Base-by-base conservation (phyloP, 2,797 vertebrate species). In the Muscicapa comitata region DNA sequence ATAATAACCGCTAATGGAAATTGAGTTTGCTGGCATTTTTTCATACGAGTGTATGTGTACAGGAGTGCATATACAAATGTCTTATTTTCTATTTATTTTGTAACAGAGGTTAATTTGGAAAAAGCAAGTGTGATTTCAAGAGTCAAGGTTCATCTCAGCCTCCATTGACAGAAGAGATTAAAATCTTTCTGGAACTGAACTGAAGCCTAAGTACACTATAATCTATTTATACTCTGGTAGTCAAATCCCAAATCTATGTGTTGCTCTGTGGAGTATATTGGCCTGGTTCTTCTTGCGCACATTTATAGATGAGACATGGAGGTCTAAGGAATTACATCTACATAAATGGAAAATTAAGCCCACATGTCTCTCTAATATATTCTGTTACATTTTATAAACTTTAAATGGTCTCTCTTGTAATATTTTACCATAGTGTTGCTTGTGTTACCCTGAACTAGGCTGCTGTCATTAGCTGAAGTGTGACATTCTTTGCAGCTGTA, bases 351-450 rank as follows among this genome's bases (percentile, higher is more conserved):
- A 93, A 94, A 96, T 92, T 67, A 95, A 93, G 87, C 58, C 94
- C 86, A 79, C 8, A 51, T 92, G 84, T 74, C 28, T 92, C 35
- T 87, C 79, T 91, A 82, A 96, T 94, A 72, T 78, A 92, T 93
- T 95, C 35, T 80, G 47, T 95, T 96, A 79, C 86, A 61, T 94
- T 85, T 89, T 95, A 90, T 72, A 84, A 94, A 90, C 31, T 90
- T 89, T 91, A 84, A 95, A 92, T 93, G 58, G 85, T 83, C 81
- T 94, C 87, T 43, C 23, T 48, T 85, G 77, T 71, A 73, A 66
- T 88, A 90, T 86, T 96, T 94, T 73, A 91, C 66, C 4, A 0
- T 20, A 51, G 79, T 90, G 82, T 93, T 92, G 70, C 65, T 95
- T 96, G 87, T 90, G 77, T 87, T 89, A 83, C n/a, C 83, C 88